These are phyloP conservation scores for Formica selysi DNA, from an alignment of 1,140 invertebrate species.

Conservation along the genomic window DNA sequence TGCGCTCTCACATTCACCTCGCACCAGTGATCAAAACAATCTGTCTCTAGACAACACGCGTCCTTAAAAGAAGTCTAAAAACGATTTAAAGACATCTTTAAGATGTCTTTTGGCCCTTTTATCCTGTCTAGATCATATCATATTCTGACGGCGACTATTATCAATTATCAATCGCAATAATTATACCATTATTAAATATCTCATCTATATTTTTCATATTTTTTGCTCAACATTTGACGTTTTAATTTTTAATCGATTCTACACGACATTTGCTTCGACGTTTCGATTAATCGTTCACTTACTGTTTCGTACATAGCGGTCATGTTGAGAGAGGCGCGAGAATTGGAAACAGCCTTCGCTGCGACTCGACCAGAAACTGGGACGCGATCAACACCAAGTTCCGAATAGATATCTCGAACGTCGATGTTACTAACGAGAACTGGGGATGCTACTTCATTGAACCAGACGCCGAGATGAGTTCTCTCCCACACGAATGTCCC, in stretches of 20 bases:
- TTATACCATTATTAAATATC: too few relatives aligned
- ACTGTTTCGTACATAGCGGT: slow-evolving; percentile 39
- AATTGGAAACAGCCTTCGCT: slow-evolving; percentile 7
- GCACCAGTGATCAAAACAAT: neutral
- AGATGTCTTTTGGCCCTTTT: too few relatives aligned
- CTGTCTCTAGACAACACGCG: too few relatives aligned
- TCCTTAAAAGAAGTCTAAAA: too few relatives aligned
- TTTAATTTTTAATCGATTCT: too few relatives aligned
- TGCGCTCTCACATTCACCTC: neutral
- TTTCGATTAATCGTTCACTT: slow-evolving; percentile 16
- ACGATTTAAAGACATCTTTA: too few relatives aligned
- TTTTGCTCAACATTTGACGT: neutral
- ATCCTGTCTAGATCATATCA: too few relatives aligned
- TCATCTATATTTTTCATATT: neutral
- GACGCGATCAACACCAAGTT: slow-evolving; percentile 1
- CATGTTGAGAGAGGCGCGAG: neutral
- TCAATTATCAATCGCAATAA: too few relatives aligned
- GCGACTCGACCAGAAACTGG: neutral
- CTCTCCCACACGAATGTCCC: slow-evolving; percentile 25
- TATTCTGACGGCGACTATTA: too few relatives aligned
- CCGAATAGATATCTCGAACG: slow-evolving; percentile 2
- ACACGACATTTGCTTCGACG: neutral
- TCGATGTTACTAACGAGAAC: slow-evolving; percentile 25
- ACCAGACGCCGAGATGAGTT: neutral
- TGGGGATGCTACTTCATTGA: neutral